Percentiles rank a stretch among this genome's conserved stretches.
Conservation (phyloP, 2,797 vertebrate species). For the Pantherophis alleghaniensis region DNA sequence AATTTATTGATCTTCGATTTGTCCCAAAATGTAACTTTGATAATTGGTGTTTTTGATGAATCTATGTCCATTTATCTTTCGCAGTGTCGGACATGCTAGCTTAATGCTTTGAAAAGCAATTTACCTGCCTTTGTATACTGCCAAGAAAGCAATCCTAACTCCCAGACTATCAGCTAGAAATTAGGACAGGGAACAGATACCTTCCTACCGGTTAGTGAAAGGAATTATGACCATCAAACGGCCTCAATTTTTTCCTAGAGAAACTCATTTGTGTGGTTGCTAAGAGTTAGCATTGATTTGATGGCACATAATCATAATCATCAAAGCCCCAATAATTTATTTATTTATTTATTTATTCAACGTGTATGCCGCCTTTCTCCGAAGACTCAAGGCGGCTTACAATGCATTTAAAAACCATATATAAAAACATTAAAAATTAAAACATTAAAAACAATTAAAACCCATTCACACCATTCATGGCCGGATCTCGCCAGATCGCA, state of each 20-base stretch:
- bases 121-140: neutral
- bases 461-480: too few relatives aligned
- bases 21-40: neutral
- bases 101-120: neutral
- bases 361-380: too few relatives aligned
- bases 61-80: neutral
- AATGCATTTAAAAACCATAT: too few relatives aligned
- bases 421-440: too few relatives aligned
- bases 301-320: neutral
- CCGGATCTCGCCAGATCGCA: too few relatives aligned
- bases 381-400: too few relatives aligned
- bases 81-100: accelerated
- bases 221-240: neutral
- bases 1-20: neutral
- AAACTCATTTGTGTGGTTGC: neutral
- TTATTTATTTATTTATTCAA: too few relatives aligned
- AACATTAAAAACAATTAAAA: too few relatives aligned
- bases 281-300: neutral
- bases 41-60: neutral
- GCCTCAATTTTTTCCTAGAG: neutral
- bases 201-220: neutral
- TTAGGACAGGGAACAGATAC: neutral
- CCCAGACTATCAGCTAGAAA: neutral
- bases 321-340: neutral
- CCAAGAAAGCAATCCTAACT: neutral